These are phyloP conservation scores for Palythoa caribaeorum DNA, from an alignment of 92 coral and sea anemone species.

Conservation along the genomic window DNA sequence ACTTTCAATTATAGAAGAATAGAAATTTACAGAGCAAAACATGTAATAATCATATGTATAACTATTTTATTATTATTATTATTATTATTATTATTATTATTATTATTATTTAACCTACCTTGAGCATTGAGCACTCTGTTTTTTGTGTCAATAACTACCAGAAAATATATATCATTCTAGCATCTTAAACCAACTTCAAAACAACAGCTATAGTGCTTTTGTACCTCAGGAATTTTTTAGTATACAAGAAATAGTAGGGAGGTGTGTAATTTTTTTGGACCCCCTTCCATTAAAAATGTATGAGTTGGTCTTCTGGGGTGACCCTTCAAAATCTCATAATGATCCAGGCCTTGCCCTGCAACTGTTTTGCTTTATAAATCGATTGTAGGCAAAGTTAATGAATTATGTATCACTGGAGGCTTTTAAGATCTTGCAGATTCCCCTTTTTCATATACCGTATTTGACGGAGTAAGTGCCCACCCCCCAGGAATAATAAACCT, in stretches of 20 bases:
- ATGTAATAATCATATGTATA: not conserved
- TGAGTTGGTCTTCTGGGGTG: not conserved
- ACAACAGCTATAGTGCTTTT: not conserved
- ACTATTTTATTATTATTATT: too few species aligned
- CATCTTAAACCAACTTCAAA: not conserved
- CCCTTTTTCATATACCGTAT: not conserved
- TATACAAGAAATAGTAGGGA: not conserved
- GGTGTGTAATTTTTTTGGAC: not conserved
- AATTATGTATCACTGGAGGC: not conserved
- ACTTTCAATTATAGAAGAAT: not conserved
- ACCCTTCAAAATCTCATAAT: not conserved
- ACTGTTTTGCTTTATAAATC: not conserved
- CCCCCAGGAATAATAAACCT: not conserved
- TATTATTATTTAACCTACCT: not conserved
- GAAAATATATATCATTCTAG: not conserved
- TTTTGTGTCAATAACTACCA: not conserved
- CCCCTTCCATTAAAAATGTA: not conserved
- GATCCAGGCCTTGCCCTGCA: slow-evolving; percentile 1
- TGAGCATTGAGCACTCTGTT: not conserved
- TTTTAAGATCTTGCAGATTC: not conserved
- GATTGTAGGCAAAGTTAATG: not conserved
- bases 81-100: too few species aligned
- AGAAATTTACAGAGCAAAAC: not conserved
- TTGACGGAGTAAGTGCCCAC: too few species aligned
- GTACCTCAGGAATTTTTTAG: not conserved